Percentiles rank a stretch among this genome's conserved stretches.
Evolutionary conservation across 1,140 invertebrate species (phyloP).

Genomic region (Dryas iulia): DNA sequence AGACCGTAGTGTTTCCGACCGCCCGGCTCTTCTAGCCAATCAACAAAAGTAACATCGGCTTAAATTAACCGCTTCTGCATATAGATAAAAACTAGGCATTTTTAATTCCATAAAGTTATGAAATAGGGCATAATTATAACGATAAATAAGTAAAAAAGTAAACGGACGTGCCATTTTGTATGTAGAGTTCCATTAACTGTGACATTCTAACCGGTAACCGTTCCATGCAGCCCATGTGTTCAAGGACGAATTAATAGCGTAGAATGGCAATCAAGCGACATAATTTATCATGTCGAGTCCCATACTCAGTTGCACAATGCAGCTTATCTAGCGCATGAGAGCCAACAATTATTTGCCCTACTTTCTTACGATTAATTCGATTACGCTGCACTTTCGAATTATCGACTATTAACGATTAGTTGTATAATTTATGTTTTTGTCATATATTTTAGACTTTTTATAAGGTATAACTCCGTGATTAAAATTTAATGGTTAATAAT

Average conservation of each 20-base stretch:
- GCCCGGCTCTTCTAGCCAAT: not conserved
- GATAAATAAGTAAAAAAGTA: not conserved
- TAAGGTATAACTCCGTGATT: not conserved
- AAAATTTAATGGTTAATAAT: not conserved
- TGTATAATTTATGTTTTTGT: too few species aligned
- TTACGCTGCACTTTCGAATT: constrained; percentile 52
- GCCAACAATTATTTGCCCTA: constrained; percentile 68
- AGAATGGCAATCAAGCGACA: constrained; percentile 52
- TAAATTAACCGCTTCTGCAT: constrained; percentile 28
- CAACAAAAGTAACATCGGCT: constrained; percentile 35
- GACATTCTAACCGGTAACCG: constrained; percentile 35
- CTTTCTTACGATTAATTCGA: constrained; percentile 56
- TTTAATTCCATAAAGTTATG: not conserved
- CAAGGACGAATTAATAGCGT: constrained; percentile 74
- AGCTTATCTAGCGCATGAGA: constrained; percentile 69
- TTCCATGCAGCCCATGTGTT: constrained; percentile 45
- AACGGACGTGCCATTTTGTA: not conserved
- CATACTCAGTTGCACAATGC: constrained; percentile 68
- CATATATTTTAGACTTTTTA: not conserved
- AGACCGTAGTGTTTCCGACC: constrained; percentile 53
- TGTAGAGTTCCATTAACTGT: not conserved
- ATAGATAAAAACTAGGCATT: not conserved
- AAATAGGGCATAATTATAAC: not conserved
- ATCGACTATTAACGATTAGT: too few species aligned
- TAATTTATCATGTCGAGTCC: constrained; percentile 56